Evolutionary conservation across 2,888 invertebrate genomes (phyloP).

Genomic region (Cryptophagus acutangulus): DNA sequence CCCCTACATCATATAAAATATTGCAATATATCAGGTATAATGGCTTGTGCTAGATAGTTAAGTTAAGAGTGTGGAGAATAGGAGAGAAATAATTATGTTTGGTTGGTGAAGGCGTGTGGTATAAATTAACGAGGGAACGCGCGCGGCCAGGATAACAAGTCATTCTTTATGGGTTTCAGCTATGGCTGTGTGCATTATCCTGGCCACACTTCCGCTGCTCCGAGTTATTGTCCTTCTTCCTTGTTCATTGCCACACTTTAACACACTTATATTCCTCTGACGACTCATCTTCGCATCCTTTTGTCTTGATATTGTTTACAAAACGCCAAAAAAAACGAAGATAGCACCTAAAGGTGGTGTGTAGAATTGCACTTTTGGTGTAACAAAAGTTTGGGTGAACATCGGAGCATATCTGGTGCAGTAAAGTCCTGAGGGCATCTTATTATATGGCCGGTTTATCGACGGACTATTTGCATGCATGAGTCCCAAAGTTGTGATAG

Average conservation of each 20-base stretch:
- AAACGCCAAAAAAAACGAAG: neutral
- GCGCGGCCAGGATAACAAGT: slow-evolving; percentile 24
- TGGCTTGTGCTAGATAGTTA: slow-evolving; percentile 5
- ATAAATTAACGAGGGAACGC: slow-evolving; percentile 15
- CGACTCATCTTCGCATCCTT: neutral
- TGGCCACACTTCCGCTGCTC: slow-evolving; percentile 23
- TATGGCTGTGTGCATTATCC: slow-evolving; percentile 25
- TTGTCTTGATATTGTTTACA: slow-evolving; percentile 3
- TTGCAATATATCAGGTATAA: slow-evolving; percentile 5
- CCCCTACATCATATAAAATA: slow-evolving; percentile 1
- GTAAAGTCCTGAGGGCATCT: slow-evolving; percentile 10
- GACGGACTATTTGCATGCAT: slow-evolving; percentile 24
- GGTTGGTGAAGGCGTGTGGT: slow-evolving; percentile 7
- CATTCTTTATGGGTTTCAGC: slow-evolving; percentile 22
- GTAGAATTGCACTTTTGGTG: slow-evolving; percentile 2
- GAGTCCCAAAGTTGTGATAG: too few species aligned
- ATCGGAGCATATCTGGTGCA: too few species aligned
- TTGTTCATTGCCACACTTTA: slow-evolving; percentile 18
- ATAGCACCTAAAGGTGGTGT: neutral
- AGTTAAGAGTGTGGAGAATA: slow-evolving; percentile 8
- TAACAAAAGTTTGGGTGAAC: slow-evolving; percentile 4
- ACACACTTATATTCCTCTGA: slow-evolving; percentile 7
- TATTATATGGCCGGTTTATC: slow-evolving; percentile 21
- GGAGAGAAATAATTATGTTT: slow-evolving; percentile 8
- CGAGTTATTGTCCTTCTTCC: slow-evolving; percentile 26